These are phyloP conservation scores for Microtus ochrogaster DNA, from an alignment of 2,113 vertebrate species.

Conservation along the genomic window DNA sequence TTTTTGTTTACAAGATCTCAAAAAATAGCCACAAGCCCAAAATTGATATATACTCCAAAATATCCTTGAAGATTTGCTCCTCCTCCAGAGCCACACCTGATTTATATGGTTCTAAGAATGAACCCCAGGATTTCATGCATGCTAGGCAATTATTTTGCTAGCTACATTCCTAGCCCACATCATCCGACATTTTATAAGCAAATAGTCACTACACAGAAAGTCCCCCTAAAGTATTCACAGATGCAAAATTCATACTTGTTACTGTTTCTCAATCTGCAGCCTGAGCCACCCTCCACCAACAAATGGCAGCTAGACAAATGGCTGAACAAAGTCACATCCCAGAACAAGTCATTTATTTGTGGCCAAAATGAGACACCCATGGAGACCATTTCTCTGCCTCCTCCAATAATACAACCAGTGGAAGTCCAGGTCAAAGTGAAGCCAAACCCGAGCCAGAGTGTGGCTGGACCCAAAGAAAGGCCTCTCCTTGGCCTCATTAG, in stretches of 20 bases:
- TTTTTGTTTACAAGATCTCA: neutral
- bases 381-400: constrained; percentile 85
- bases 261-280: constrained; percentile 85
- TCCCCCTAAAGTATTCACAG: neutral
- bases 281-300: constrained; percentile 94
- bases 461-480: constrained; percentile 88
- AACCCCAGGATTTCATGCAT: neutral
- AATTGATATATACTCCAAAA: neutral
- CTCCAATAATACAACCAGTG: constrained; percentile 84
- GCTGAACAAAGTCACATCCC: constrained; percentile 97
- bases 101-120: neutral
- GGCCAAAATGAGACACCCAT: constrained; percentile 92
- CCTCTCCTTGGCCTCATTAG: constrained; percentile 89
- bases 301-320: constrained; percentile 98
- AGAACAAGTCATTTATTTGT: constrained; percentile 94
- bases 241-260: constrained; percentile 54
- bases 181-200: neutral
- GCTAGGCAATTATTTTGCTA: neutral
- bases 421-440: constrained; percentile 91
- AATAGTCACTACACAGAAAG: neutral
- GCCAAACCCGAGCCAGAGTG: constrained; percentile 83
- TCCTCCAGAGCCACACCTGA: neutral
- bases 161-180: neutral
- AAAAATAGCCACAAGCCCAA: neutral
- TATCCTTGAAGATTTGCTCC: neutral